Base-by-base conservation (phyloP, 2,888 invertebrate genomes). In the Apodemia duryi region DNA sequence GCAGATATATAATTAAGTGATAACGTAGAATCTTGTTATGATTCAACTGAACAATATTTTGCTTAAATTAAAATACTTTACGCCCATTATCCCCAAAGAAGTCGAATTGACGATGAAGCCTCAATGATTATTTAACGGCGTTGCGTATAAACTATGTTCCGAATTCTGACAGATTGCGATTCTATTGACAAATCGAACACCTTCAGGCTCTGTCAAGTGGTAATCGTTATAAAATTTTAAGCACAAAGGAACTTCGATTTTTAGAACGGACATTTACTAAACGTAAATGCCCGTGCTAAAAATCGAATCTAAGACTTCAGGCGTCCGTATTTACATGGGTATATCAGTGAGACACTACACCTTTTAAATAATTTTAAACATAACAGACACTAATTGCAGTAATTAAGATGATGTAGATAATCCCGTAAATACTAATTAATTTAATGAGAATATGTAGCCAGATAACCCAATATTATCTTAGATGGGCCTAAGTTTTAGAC, bases 1-100 rank as follows among this genome's bases (percentile, higher is more conserved):
- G 11, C 57, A 57, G 32, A 11, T 57, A 57, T 32, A 5, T 57
- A 57, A 32, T 57, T 32, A 57, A 21, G 52, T 57, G 57, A 57
- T 57, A 57, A 57, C 6, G 10, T 11, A 52, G 28, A 28, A 13
- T 57, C 57, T 57, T 57, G 10, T 57, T 29, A 32, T 57, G 32
- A 13, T 10, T 32, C 46, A 46, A 46, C 13, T 13, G 5, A 11
- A 46, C 13, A 13, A 46, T n/a, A 46, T 46, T 46, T 46, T 13
- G 46, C 13, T 13, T 46, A 46, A 46, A 46, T 13, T 46, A 13
- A 46, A 46, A 13, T 46, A 46, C 5, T 1, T 13, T 46, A 11
- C 13, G 13, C 46, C 5, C 13, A 13, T 46, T n/a, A 46, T 46
- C 46, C 46, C 11, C 11, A 11, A 11, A 11, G 43, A 13, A 43